Conservation (phyloP, 1,140 invertebrate species). For the Schlechtendalia chinensis region DNA sequence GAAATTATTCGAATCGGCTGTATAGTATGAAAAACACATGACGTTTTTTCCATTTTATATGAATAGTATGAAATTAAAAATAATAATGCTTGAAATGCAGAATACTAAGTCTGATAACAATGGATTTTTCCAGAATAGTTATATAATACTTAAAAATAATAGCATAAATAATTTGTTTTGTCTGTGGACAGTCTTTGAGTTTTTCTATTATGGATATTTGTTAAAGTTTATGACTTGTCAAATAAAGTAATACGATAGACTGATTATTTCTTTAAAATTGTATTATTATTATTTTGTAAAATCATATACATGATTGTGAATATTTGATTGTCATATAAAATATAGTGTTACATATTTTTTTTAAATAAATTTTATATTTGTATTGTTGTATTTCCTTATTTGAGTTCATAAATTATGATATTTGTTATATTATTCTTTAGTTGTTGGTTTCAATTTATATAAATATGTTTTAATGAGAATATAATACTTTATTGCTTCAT, state of each 20-base stretch:
- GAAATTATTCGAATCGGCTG: not conserved
- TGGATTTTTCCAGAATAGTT: not conserved
- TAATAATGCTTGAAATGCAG: not conserved
- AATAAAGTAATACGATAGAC: conserved; percentile 38
- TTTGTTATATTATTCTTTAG: not conserved
- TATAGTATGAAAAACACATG: not conserved
- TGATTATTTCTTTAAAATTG: conserved; percentile 41
- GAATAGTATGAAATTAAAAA: not conserved
- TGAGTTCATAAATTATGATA: not conserved
- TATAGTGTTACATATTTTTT: conserved; percentile 36
- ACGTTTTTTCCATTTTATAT: not conserved
- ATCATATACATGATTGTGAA: conserved; percentile 25
- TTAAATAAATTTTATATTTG: conserved; percentile 34
- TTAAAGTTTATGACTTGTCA: conserved; percentile 1
- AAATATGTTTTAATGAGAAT: not conserved
- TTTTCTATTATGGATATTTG: conserved; percentile 17
- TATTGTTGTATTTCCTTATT: conserved; percentile 32
- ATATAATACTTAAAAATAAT: not conserved
- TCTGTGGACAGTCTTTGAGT: not conserved
- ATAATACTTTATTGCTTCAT: too few species aligned
- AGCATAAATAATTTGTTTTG: not conserved
- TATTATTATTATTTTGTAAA: conserved; percentile 37
- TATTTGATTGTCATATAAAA: conserved; percentile 15
- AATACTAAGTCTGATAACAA: not conserved
- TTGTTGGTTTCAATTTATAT: not conserved